Evolutionary conservation across 2,797 vertebrate species (phyloP), one percentile per base, ranked within the genome.

Genomic region (Lophotriccus pileatus): DNA sequence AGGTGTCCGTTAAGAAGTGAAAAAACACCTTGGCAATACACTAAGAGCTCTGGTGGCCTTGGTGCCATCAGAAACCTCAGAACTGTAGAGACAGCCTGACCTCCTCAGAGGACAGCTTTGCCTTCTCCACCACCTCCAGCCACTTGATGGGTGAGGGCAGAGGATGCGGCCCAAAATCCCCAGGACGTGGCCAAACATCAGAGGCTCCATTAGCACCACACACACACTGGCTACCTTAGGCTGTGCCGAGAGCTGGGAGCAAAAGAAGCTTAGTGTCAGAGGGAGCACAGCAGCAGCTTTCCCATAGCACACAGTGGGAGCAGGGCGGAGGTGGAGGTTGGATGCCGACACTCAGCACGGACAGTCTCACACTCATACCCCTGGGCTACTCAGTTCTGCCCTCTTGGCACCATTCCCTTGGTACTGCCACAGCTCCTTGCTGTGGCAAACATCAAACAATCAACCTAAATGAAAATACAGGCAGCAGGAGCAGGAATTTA

Each of bases 281-380:
- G 59, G 22, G 12, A 46, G 23, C 4, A 2, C 0, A 2, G 37
- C 64, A 18, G 41, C 60, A 55, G 41, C 21, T 6, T 44, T 41
- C 25, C 30, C n/a, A 4, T 7, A 18, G 37, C 37, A 32, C 11
- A 0, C 2, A 3, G 15, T 0, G 9, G 39, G 5, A 67, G 63
- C 1, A 2, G 24, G 17, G 23, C 13, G 14, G 49, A 47, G 50
- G 14, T 6, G 13, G 46, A 59, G 11, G 14, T 22, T 18, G 30
- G 21, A 27, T 2, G 0, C 30, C 0, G 1, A 58, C 32, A 63
- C 49, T 53, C 50, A 27, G 2, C 1, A 1, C 1, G 2, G 47
- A 37, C 32, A 37, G 58, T 32, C 37, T 46, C 22, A 36, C 14
- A 4, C 32, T 68, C 23, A 13, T 10, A 37, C 11, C 37, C 18